Evolutionary conservation across 1,140 invertebrate genomes (phyloP), one percentile per base, ranked within the genome.

Genomic region (Drosophila micromelanica): DNA sequence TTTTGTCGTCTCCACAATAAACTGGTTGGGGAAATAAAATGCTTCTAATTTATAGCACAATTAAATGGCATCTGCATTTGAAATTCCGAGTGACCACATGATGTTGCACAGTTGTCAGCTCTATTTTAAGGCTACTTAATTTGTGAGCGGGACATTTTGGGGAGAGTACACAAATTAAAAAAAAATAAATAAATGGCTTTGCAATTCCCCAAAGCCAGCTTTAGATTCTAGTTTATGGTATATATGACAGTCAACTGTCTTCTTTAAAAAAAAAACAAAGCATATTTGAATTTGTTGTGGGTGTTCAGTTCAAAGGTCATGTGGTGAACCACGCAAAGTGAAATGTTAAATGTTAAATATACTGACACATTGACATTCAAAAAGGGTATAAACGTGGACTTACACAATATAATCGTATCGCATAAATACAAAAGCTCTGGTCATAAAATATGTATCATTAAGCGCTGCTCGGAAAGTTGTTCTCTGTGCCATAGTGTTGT

Each of bases 361-460:
- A 27, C 5, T 43, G 54, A 8, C 32, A 27, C 30, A 38, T 59
- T 70, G 67, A 55, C 59, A 55, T 70, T 63, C 17, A 54, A 32
- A 30, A 45, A 52, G 49, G 49, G 11, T 60, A 52, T 62, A 48
- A 40, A 7, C 30, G 23, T 20, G 43, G 8, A 46, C 15, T 15
- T 49, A 15, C 4, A 40, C 2, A 49, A 12, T 55, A 9, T 20
- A 27, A 9, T n/a, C 37, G 12, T 3, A 8, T 23, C 17, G 27
- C 12, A 12, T 42, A 57, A 51, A 40, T 55, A 43, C 35, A 6
- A 20, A 35, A 45, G 46, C 27, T 48, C 48, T 27, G 35, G 15
- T 17, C 70, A 68, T 73, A 68, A 73, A 73, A 69, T 68, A 61
- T 68, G 40, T 49, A 51, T 32, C 37, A 73, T 73, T 73, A 68